Evolutionary conservation across 2,888 invertebrate genomes (phyloP), one percentile per base, ranked within the genome.

Genomic region (Trissolcus japonicus): DNA sequence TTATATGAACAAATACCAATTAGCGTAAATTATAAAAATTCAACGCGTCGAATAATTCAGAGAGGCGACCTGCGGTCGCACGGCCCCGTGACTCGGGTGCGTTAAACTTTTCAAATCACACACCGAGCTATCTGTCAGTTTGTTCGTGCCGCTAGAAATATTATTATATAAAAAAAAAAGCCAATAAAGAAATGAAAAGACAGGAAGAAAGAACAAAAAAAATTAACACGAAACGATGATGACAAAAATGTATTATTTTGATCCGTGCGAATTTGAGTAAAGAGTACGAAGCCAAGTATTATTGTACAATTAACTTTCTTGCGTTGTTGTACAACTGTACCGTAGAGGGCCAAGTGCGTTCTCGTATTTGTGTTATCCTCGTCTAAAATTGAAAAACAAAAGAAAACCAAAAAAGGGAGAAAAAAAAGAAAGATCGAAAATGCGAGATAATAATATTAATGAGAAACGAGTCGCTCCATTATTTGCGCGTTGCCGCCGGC

Each of bases 291-390:
- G 80, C 74, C 79, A 82, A 83, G 82, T 81, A 81, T 84, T 81
- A 81, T 80, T 83, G 81, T 85, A 84, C 81, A 83, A 84, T 83
- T 84, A 82, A 83, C 84, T 83, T 85, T 85, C 83, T 85, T 84
- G 83, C 82, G 83, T 85, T 72, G 29, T 72, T 85, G 78, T 46
- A 63, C 40, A 71, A 65, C 60, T 41, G 59, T 71, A 61, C 69
- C 25, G 61, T 77, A 69, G 68, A 77, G 77, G 69, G 77, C 77
- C 55, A 73, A 77, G 77, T 77, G 57, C 77, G 57, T 73, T 61
- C 43, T 65, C 67, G 76, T 43, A 4, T 50, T 69, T 61, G 54
- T 19, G 16, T 57, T 71, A 40, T 14, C 11, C 35, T n/a, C 1
- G 11, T 35, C 35, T 35, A 59, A 41, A 6, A 6, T 29, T 29